A percentile compares a stretch with the other conserved stretches of the same genome.
Evolutionary conservation across 2,888 invertebrate genomes (phyloP).

Genomic region (Bombylius discolor): DNA sequence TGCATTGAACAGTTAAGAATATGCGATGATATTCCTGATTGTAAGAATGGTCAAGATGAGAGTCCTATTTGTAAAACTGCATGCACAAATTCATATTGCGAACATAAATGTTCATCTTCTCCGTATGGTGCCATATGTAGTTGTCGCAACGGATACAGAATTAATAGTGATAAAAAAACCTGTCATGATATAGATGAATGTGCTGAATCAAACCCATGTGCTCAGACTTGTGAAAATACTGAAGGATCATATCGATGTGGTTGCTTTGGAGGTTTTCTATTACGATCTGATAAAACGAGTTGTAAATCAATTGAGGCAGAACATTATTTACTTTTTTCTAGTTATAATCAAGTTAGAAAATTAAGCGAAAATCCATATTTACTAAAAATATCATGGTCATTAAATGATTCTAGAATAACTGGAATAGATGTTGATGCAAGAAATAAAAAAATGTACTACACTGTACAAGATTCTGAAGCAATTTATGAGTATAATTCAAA

Average conservation of each 20-base stretch:
- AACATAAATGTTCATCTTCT: slow-evolving; percentile 46
- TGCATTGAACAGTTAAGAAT: slow-evolving; percentile 51
- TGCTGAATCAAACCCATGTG: slow-evolving; percentile 39
- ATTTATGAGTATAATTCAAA: slow-evolving; percentile 35
- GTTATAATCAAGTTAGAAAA: slow-evolving; percentile 44
- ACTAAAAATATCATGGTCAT: slow-evolving; percentile 32
- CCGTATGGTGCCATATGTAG: slow-evolving; percentile 54
- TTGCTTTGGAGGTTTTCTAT: slow-evolving; percentile 31
- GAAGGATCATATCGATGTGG: slow-evolving; percentile 30
- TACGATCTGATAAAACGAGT: slow-evolving; percentile 45
- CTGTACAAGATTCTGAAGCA: slow-evolving; percentile 34
- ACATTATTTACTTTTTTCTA: slow-evolving; percentile 42
- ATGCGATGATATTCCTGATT: slow-evolving; percentile 51
- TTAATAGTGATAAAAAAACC: slow-evolving; percentile 39
- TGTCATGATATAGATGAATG: slow-evolving; percentile 69
- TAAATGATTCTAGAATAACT: slow-evolving; percentile 38
- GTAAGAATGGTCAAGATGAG: slow-evolving; percentile 59
- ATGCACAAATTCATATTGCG: slow-evolving; percentile 35
- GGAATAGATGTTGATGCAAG: slow-evolving; percentile 43
- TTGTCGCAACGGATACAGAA: slow-evolving; percentile 47
- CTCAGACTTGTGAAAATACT: slow-evolving; percentile 42
- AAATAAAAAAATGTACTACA: slow-evolving; percentile 39
- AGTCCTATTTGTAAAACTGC: slow-evolving; percentile 45
- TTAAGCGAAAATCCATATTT: slow-evolving; percentile 32
- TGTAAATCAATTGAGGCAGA: slow-evolving; percentile 52